Evolutionary conservation across 1,140 invertebrate species (phyloP), one percentile per base, ranked within the genome.

Genomic region (Hycleus phaleratus): DNA sequence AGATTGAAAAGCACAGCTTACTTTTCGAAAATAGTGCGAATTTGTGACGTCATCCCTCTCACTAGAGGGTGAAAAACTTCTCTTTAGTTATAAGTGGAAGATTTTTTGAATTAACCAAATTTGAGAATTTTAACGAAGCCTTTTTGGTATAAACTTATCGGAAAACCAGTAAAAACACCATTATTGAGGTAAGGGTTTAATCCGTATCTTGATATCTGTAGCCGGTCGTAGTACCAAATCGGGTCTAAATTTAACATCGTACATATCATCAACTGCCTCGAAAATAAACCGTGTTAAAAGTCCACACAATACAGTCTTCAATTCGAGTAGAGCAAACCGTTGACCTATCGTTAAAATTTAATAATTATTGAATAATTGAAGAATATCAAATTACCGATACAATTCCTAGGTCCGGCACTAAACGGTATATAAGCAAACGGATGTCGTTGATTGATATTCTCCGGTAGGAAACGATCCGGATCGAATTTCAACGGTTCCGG

Each of bases 381-480:
- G 4, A 12, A n/a, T 18, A 18, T 54, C 10, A 26, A 46, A 54
- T 63, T 63, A 71, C 81, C 82, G 38, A 85, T 83, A 56, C 83
- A 85, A 68, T 84, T 84, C 38, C 83, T 73, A 3, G 76, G 72
- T 8, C 83, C 83, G 46, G 81, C 82, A 39, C 81, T 83, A 63
- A 87, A 87, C 5, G 85, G 84, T 32, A 85, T 70, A 62, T 79
- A 85, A 3, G 76, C 66, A 58, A 71, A 81, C 5, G 68, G 75
- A 70, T 77, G 80, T 38, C 79, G 70, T 7, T 65, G 60, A 7
- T 62, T 43, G 0, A 62, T 46, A 38, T 79, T 77, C 56, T 85
- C 82, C 0, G 78, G 74, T 24, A 82, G 66, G 73, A 88, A 88
- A 67, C 85, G 71, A 18, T 87, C 84, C 0, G 86, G 86, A 72